Percentiles rank a stretch among this genome's conserved stretches.
Evolutionary conservation across 1,140 invertebrate genomes (phyloP).

Genomic region (Harpegnathos saltator): DNA sequence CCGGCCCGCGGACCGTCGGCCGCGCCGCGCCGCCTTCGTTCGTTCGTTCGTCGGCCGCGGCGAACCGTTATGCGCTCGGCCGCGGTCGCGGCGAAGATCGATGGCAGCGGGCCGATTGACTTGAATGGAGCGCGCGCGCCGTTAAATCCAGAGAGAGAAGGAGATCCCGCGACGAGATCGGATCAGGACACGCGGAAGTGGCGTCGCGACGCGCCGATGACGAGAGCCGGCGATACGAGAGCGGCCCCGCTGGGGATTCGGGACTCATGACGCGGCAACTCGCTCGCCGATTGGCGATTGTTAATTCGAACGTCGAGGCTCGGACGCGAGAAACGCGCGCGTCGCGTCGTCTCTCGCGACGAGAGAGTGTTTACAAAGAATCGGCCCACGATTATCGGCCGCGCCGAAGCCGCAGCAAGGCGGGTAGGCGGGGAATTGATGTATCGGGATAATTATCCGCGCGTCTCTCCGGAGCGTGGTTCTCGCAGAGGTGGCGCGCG

Average conservation of each 20-base stretch:
- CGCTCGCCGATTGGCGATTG: not conserved
- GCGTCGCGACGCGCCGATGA: too few species aligned
- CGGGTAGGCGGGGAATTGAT: not conserved
- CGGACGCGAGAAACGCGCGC: too few species aligned
- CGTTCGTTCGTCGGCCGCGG: constrained; percentile 15
- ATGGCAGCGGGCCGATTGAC: constrained; percentile 60
- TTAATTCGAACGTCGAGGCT: too few species aligned
- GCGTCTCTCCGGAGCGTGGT: not conserved
- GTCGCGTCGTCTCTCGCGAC: too few species aligned
- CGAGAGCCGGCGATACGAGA: constrained; percentile 35
- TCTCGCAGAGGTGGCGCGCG: not conserved
- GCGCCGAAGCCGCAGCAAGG: not conserved
- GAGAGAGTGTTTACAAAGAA: not conserved
- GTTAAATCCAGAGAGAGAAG: constrained; percentile 54
- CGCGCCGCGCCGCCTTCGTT: constrained; percentile 9
- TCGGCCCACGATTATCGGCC: not conserved
- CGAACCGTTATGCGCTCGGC: constrained; percentile 58
- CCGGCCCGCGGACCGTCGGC: constrained; percentile 55
- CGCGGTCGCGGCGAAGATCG: constrained; percentile 62
- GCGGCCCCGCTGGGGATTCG: constrained; percentile 11
- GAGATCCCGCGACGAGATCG: constrained; percentile 37
- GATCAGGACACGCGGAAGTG: constrained; percentile 66
- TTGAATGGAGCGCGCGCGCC: constrained; percentile 63
- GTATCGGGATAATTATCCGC: constrained; percentile 9
- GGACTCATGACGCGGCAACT: not conserved